A percentile compares a stretch with the other conserved stretches of the same genome.
Conservation (phyloP, 2,113 vertebrate genomes). For the Heloderma charlesbogerti region DNA sequence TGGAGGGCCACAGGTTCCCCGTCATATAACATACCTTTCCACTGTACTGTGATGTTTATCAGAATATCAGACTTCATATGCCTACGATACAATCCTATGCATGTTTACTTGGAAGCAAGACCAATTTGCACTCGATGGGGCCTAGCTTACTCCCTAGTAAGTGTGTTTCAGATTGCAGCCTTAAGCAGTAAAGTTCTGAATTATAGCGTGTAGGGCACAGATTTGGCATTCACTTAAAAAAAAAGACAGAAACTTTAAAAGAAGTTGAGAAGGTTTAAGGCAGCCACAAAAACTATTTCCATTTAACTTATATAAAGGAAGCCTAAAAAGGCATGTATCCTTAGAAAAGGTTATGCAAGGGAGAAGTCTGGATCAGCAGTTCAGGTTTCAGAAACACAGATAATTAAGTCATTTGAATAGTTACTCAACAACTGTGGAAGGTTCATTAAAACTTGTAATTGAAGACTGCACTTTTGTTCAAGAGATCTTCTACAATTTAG, state of each 20-base stretch:
- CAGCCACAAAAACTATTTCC: not conserved
- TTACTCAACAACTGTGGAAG: too few relatives aligned
- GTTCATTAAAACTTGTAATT: not conserved
- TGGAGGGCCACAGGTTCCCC: too few relatives aligned
- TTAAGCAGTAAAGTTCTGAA: not conserved
- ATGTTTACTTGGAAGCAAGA: not conserved
- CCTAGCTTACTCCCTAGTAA: not conserved
- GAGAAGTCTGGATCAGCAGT: not conserved
- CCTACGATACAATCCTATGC: not conserved
- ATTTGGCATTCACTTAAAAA: not conserved
- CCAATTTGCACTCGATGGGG: not conserved
- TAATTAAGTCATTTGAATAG: not conserved
- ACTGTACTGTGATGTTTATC: not conserved
- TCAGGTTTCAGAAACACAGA: not conserved
- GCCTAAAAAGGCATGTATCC: not conserved
- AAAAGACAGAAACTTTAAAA: not conserved
- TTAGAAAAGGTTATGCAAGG: not conserved
- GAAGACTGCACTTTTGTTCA: not conserved
- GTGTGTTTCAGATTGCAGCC: not conserved
- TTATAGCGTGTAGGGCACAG: not conserved
- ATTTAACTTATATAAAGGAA: not conserved
- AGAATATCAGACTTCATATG: not conserved
- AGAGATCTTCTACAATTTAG: not conserved
- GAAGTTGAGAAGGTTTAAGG: not conserved
- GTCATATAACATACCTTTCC: not conserved